These are phyloP conservation scores for Lophius americanus DNA, from an alignment of 2,797 vertebrate species.

Conservation along the genomic window DNA sequence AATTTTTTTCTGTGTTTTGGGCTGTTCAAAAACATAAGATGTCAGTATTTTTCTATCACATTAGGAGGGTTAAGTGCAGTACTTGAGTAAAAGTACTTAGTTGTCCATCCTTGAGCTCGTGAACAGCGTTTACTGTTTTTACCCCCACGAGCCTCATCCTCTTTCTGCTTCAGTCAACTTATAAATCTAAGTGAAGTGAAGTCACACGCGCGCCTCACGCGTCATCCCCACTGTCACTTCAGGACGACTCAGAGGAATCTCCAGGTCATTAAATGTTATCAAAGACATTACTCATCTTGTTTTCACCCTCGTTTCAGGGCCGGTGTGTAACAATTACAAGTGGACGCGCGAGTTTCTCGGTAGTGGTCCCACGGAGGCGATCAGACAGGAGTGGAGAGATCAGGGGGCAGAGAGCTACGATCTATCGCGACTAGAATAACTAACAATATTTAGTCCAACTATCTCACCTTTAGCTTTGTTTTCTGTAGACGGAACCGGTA, in stretches of 20 bases:
- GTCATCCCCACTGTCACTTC: background rate
- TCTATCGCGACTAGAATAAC: background rate
- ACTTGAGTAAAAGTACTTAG: no score
- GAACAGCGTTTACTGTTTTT: no score
- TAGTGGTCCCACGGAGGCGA: no score
- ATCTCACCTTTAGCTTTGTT: slow-evolving; percentile 25
- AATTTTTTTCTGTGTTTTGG: no score
- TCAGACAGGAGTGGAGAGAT: no score
- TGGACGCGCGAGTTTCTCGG: background rate
- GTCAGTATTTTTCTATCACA: no score
- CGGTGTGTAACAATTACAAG: background rate
- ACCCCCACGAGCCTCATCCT: background rate
- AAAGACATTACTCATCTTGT: no score
- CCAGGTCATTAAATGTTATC: background rate
- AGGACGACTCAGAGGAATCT: background rate
- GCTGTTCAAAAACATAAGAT: no score
- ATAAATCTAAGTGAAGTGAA: no score
- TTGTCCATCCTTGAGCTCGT: no score
- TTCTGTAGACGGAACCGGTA: background rate
- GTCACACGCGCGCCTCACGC: background rate
- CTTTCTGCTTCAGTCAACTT: background rate
- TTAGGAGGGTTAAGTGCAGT: no score
- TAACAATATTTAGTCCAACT: fast-evolving
- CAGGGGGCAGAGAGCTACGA: no score
- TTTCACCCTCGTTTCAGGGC: background rate